Evolutionary conservation across 2,113 vertebrate species (phyloP).

Genomic region (Corynorhinus townsendii): DNA sequence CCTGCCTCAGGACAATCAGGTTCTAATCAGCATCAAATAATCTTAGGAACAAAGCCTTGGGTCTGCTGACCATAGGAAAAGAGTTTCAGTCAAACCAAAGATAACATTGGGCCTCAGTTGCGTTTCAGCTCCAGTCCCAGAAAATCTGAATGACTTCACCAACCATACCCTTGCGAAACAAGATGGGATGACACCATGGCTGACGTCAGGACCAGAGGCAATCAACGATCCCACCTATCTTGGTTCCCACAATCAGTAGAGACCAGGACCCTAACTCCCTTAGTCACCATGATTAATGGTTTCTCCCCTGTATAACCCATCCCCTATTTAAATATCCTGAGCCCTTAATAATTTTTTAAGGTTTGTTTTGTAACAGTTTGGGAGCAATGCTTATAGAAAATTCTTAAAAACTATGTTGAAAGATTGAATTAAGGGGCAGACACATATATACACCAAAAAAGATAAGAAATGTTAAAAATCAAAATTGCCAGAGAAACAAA

Average conservation of each 20-base stretch:
- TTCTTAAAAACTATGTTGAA: background rate
- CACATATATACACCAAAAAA: background rate
- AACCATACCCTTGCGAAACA: background rate
- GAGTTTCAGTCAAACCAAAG: background rate
- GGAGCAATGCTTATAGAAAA: background rate
- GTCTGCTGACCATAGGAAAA: background rate
- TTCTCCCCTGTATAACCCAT: background rate
- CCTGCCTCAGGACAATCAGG: background rate
- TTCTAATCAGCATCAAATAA: background rate
- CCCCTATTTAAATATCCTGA: background rate
- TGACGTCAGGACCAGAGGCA: background rate
- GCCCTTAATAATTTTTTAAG: background rate
- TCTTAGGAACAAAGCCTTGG: background rate
- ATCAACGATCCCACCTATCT: background rate
- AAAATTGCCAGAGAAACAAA: background rate
- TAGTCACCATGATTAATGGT: background rate
- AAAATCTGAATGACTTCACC: background rate
- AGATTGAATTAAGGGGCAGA: background rate
- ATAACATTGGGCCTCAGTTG: background rate
- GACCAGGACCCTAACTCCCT: background rate
- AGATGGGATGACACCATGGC: background rate
- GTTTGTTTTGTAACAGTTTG: background rate
- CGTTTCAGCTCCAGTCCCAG: background rate
- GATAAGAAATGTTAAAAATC: background rate
- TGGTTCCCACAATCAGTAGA: background rate